Base-by-base conservation (phyloP, 2,113 vertebrate species). In the Grammomys dolichurus region DNA sequence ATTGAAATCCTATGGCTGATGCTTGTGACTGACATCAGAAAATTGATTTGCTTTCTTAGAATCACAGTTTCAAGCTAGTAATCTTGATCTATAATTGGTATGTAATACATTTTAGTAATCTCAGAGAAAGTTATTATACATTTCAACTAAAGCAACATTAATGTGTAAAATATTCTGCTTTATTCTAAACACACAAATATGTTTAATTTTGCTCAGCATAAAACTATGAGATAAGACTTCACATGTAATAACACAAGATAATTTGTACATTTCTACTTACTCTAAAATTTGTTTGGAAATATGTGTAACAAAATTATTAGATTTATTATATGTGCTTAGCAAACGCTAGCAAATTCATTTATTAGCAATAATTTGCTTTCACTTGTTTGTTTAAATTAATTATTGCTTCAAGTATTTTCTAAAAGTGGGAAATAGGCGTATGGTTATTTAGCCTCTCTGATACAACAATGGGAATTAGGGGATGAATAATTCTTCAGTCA, bases 151-250 rank as follows among this genome's bases (percentile, higher is more conserved):
- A 69, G 22, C 17, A 77, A 3, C 2, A 51, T 80, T 11, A 72
- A 94, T 85, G 5, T 48, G 2, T 65, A 19, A 94, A 65, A 1
- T 87, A 70, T 80, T 89, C 3, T n/a, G 31, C 86, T 82, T 78
- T 91, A 40, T 95, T 92, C 93, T 43, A n/a, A 97, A 80, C 11
- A 94, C 60, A 36, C 19, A 94, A 28, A 8, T 14, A 69, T 88
- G 7, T 33, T 85, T 85, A 90, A 76, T 69, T 91, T 89, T 93
- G 5, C 36, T 95, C 31, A 91, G 48, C 16, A 82, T 67, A 78
- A 17, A 82, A 89, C 19, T 63, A 3, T 54, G 31, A 95, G 19
- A 91, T 65, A 36, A 94, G 4, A 20, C 11, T 46, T 56, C 4
- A 16, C 43, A 82, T 28, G 28, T 85, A 78, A 76, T 89, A 69